Evolutionary conservation across 2,888 invertebrate species (phyloP).

Genomic region (Acanthosepion pharaonis): DNA sequence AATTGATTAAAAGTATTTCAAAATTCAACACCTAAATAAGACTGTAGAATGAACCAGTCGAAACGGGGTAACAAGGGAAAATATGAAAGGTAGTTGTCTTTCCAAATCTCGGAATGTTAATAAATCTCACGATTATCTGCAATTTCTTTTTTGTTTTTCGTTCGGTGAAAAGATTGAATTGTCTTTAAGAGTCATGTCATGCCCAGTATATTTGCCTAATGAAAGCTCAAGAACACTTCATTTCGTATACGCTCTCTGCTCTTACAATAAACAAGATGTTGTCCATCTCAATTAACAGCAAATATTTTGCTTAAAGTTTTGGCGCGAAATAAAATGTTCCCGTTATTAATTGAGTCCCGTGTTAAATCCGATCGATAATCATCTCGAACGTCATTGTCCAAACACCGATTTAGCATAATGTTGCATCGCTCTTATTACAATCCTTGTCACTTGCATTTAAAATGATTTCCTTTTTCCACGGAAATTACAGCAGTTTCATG

Average conservation of each 20-base stretch:
- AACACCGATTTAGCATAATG: neutral
- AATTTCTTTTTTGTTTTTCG: neutral
- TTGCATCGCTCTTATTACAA: neutral
- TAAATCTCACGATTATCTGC: too few relatives aligned
- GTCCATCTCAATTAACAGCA: neutral
- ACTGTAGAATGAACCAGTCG: too few relatives aligned
- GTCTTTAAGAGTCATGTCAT: neutral
- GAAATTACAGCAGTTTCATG: too few relatives aligned
- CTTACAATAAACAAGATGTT: neutral
- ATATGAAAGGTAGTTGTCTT: too few relatives aligned
- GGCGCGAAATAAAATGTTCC: neutral
- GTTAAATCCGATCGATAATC: neutral
- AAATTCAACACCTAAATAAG: too few relatives aligned
- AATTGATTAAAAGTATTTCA: too few relatives aligned
- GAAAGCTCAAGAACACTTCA: neutral
- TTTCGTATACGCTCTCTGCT: neutral
- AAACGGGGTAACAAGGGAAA: too few relatives aligned
- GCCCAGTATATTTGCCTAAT: neutral
- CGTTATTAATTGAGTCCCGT: neutral
- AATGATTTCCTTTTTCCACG: neutral
- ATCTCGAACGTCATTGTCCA: neutral
- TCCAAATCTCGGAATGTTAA: too few relatives aligned
- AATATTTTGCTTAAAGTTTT: neutral
- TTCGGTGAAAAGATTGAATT: neutral
- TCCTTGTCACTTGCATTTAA: neutral